Conservation (phyloP, 2,113 vertebrate species). For the Protobothrops mucrosquamatus region DNA sequence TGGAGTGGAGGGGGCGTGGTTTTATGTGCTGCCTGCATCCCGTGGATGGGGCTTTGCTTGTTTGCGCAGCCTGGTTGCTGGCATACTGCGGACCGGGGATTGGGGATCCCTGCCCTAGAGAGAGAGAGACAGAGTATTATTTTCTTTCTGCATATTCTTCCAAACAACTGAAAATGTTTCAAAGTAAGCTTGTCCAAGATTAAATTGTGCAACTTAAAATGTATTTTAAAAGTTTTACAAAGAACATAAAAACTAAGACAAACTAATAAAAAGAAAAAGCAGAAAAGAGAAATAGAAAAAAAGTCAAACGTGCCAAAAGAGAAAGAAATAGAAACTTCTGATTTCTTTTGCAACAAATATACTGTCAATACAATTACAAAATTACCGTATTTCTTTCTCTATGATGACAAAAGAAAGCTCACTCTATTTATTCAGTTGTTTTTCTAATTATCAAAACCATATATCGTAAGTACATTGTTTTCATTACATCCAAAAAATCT, state of each 20-base stretch:
- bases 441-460: not conserved
- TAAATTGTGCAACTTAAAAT: not conserved
- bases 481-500: not conserved
- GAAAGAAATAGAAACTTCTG: not conserved
- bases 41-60: too few species aligned
- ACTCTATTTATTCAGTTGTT: not conserved
- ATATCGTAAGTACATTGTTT: not conserved
- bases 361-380: too few species aligned
- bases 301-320: not conserved
- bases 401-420: not conserved
- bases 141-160: not conserved
- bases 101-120: too few species aligned
- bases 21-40: too few species aligned
- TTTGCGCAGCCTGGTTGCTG: too few species aligned
- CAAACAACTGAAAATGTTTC: not conserved
- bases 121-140: not conserved
- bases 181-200: not conserved
- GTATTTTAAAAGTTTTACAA: not conserved
- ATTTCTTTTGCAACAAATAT: too few species aligned
- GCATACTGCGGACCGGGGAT: too few species aligned
- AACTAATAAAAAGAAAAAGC: not conserved
- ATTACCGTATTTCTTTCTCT: not conserved
- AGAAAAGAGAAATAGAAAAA: not conserved
- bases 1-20: too few species aligned
- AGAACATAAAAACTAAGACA: not conserved